Evolutionary conservation across 2,113 vertebrate genomes (phyloP).

Genomic region (Dasyurus viverrinus): DNA sequence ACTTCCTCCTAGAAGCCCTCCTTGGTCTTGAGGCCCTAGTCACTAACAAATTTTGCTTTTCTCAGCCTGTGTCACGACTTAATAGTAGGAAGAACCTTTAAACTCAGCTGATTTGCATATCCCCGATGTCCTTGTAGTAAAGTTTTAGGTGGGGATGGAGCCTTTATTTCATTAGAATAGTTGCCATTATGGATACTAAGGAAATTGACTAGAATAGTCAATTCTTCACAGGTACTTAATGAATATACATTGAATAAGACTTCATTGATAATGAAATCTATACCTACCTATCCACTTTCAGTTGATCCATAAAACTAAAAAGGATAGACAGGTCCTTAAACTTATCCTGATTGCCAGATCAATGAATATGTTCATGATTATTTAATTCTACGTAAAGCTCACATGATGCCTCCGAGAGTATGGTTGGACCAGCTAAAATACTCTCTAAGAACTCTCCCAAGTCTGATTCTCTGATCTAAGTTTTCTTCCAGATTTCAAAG

Average conservation of each 20-base stretch:
- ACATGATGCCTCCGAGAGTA: not conserved
- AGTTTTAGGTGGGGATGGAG: not conserved
- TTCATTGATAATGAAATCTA: not conserved
- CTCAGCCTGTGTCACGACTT: not conserved
- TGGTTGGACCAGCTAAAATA: not conserved
- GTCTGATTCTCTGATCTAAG: not conserved
- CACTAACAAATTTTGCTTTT: not conserved
- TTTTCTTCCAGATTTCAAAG: not conserved
- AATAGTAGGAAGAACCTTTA: not conserved
- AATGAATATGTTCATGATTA: not conserved
- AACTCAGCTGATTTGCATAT: not conserved
- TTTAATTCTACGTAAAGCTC: not conserved
- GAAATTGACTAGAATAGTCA: too few species aligned
- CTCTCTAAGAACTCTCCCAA: not conserved
- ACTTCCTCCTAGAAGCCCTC: not conserved
- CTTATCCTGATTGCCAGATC: not conserved
- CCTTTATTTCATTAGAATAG: not conserved
- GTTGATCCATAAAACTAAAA: not conserved
- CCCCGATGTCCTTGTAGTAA: not conserved
- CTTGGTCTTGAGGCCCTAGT: not conserved
- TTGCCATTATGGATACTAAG: too few species aligned
- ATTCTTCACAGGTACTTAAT: not conserved
- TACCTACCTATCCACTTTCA: not conserved
- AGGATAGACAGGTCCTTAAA: not conserved
- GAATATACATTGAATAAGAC: not conserved